Evolutionary conservation across 2,113 vertebrate species (phyloP).

Genomic region (Nanorana parkeri): DNA sequence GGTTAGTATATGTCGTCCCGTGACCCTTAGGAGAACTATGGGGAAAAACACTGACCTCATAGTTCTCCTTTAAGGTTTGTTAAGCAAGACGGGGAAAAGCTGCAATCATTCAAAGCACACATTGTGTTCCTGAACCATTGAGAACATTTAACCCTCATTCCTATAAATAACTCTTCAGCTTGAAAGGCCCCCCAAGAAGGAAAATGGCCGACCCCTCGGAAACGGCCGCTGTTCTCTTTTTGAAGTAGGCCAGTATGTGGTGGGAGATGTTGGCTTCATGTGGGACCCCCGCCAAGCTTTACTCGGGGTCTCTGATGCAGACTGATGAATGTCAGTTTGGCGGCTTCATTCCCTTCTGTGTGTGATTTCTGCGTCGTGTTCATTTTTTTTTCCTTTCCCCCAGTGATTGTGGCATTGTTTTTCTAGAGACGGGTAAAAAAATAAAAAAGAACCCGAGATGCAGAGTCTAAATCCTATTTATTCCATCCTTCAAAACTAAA

Average conservation of each 20-base stretch:
- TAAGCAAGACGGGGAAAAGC: too few relatives aligned
- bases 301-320: background rate
- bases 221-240: constrained; percentile 1
- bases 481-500: constrained; percentile 42
- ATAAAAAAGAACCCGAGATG: background rate
- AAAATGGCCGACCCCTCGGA: background rate
- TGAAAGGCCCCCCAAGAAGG: background rate
- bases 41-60: too few relatives aligned
- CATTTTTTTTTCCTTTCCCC: background rate
- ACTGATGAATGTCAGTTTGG: background rate
- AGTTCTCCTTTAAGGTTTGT: too few relatives aligned
- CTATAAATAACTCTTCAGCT: constrained; percentile 2
- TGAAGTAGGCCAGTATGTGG: constrained; percentile 9
- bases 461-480: constrained; percentile 21
- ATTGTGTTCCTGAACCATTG: background rate
- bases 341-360: background rate
- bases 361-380: background rate
- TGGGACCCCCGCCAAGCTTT: background rate
- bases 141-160: background rate
- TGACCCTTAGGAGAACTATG: too few relatives aligned
- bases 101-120: too few relatives aligned
- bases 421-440: background rate
- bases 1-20: too few relatives aligned
- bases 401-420: background rate
- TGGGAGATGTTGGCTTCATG: background rate